phyloP scores from a whole-genome alignment of 2,113 vertebrate species.

The Willisornis vidua region DNA sequence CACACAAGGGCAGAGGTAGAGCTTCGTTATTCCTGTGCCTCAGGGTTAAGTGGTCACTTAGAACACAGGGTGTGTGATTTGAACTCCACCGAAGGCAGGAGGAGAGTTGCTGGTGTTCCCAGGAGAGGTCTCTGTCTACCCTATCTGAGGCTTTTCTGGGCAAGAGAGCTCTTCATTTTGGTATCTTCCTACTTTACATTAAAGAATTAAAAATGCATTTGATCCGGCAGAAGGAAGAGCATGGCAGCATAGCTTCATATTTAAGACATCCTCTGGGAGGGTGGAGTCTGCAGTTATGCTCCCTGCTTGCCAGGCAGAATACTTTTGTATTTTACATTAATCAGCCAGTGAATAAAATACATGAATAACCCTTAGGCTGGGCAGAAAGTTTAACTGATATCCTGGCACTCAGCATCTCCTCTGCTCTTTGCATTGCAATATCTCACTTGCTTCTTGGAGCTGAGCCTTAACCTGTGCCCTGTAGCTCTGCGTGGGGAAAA shows the following conservation, averaged over 20 bases:
- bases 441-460: background rate
- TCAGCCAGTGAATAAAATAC: background rate
- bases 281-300: background rate
- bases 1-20: fast-evolving
- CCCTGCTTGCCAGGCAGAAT: background rate
- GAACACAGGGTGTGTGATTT: background rate
- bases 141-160: background rate
- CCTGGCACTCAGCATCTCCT: background rate
- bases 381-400: background rate
- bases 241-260: background rate
- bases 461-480: background rate
- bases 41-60: background rate
- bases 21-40: background rate
- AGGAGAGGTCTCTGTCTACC: background rate
- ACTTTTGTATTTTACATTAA: slow-evolving; percentile 15
- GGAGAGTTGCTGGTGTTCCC: background rate
- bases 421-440: background rate
- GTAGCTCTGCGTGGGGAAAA: background rate
- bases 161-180: background rate
- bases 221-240: background rate
- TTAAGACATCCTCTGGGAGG: background rate
- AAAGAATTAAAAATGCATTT: slow-evolving; percentile 18
- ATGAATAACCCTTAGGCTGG: background rate
- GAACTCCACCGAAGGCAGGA: background rate
- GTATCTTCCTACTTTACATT: background rate